phyloP scores from a whole-genome alignment of 2,113 vertebrate genomes.

The Vulpes lagopus region DNA sequence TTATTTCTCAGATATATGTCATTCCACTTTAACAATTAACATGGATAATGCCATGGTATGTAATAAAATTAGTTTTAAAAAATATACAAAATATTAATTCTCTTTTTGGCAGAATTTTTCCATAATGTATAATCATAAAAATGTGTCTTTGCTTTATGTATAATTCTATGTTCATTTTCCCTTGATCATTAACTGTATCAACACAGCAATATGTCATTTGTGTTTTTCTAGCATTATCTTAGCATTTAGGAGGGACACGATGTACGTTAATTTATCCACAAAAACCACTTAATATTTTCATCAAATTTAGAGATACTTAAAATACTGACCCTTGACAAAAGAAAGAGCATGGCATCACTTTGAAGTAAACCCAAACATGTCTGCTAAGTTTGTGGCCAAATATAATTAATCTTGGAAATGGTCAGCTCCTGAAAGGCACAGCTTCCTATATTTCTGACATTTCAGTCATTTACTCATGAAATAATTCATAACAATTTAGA shows the following conservation, averaged over 20 bases:
- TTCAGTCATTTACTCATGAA: neutral
- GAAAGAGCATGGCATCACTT: neutral
- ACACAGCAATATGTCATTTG: neutral
- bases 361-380: neutral
- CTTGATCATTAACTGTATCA: neutral
- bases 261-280: neutral
- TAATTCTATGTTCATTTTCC: neutral
- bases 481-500: neutral
- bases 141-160: neutral
- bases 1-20: neutral
- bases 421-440: neutral
- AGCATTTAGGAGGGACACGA: neutral
- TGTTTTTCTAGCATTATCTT: neutral
- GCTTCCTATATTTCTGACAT: neutral
- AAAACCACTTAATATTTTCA: neutral
- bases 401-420: slow-evolving; percentile 22
- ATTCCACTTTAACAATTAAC: neutral
- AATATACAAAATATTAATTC: neutral
- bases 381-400: neutral
- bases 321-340: neutral
- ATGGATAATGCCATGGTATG: neutral
- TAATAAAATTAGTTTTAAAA: neutral
- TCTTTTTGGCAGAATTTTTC: neutral
- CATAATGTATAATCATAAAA: neutral
- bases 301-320: neutral